A percentile compares a stretch with the other conserved stretches of the same genome.
Evolutionary conservation across 1,140 invertebrate genomes (phyloP).

Genomic region (Tribolium castaneum): DNA sequence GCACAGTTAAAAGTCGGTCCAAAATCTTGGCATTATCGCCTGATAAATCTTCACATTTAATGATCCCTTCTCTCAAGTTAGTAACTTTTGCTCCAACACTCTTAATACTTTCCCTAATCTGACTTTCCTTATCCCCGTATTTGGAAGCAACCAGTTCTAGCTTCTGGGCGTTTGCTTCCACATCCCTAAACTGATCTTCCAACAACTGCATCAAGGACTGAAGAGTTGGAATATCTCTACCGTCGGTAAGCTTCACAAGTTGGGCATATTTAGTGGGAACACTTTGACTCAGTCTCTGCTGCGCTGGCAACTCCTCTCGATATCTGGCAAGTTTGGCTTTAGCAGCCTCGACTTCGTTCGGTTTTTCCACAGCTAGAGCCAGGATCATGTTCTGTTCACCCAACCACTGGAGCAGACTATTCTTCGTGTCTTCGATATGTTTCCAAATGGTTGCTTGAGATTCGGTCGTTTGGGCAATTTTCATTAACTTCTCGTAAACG

Average conservation of each 20-base stretch:
- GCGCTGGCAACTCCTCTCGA: constrained; percentile 84
- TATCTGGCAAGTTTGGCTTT: constrained; percentile 84
- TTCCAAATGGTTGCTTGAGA: constrained; percentile 92
- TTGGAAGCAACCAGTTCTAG: constrained; percentile 78
- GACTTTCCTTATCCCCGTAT: constrained; percentile 79
- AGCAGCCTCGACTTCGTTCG: constrained; percentile 82
- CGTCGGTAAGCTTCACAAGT: constrained; percentile 82
- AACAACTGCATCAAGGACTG: constrained; percentile 76
- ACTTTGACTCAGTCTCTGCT: constrained; percentile 79
- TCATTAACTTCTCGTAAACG: constrained; percentile 75
- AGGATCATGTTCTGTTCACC: constrained; percentile 81
- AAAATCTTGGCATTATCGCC: constrained; percentile 88
- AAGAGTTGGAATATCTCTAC: constrained; percentile 76
- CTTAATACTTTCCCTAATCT: constrained; percentile 78
- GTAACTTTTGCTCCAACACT: constrained; percentile 74
- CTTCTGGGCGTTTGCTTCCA: constrained; percentile 79
- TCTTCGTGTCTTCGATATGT: constrained; percentile 87
- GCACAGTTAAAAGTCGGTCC: constrained; percentile 79
- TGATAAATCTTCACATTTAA: constrained; percentile 91
- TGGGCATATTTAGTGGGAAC: constrained; percentile 84
- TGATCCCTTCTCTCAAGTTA: constrained; percentile 84
- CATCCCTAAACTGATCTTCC: constrained; percentile 81
- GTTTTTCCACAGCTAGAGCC: constrained; percentile 78
- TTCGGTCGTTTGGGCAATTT: constrained; percentile 82
- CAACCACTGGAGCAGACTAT: constrained; percentile 86